These are phyloP conservation scores for Tipula helvola DNA, from an alignment of 2,888 invertebrate species.

Conservation along the genomic window DNA sequence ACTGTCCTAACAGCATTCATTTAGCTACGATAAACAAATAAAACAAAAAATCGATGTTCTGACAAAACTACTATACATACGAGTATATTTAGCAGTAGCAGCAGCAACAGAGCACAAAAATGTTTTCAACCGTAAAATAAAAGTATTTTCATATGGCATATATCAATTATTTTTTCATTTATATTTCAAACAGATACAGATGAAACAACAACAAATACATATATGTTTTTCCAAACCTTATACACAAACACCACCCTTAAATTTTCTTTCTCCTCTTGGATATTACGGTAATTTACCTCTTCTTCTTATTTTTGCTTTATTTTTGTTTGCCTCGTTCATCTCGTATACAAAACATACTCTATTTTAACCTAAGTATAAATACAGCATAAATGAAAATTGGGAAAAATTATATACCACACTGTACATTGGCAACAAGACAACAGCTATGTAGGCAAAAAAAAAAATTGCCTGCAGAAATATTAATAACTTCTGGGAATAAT, in stretches of 20 bases:
- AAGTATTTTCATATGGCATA: background rate
- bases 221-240: background rate
- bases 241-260: background rate
- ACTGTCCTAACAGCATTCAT: background rate
- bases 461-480: background rate
- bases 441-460: background rate
- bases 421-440: background rate
- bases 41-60: background rate
- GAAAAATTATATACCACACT: background rate
- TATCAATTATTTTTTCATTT: background rate
- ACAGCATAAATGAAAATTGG: background rate
- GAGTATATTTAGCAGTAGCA: no score
- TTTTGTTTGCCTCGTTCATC: background rate
- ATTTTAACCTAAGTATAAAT: background rate
- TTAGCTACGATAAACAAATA: background rate
- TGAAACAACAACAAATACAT: background rate
- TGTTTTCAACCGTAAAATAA: background rate
- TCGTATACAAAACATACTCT: background rate
- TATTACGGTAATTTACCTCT: background rate
- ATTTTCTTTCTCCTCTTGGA: background rate
- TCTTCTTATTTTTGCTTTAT: background rate
- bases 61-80: background rate
- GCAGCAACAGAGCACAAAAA: background rate
- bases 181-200: background rate
- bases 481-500: constrained; percentile 4